These are phyloP conservation scores for Chiloscyllium plagiosum DNA, from an alignment of 2,113 vertebrate species.

Conservation along the genomic window DNA sequence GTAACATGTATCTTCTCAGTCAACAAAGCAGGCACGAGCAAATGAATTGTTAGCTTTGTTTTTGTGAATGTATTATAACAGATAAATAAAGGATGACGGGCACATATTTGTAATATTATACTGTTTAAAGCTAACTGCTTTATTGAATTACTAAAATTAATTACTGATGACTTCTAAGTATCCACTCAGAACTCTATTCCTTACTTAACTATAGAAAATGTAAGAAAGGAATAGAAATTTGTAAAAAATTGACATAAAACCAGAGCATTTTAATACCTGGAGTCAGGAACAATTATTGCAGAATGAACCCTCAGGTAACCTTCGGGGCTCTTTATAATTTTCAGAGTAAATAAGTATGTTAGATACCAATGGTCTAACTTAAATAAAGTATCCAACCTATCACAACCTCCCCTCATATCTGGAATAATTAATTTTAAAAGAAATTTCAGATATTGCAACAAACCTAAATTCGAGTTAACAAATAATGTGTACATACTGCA, in stretches of 20 bases:
- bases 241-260: conserved; percentile 6
- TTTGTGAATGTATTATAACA: not conserved
- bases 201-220: not conserved
- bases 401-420: not conserved
- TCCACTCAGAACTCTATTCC: not conserved
- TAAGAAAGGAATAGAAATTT: not conserved
- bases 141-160: not conserved
- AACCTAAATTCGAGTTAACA: not conserved
- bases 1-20: conserved; percentile 22
- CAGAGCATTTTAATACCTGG: not conserved
- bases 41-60: not conserved
- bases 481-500: not conserved
- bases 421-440: not conserved
- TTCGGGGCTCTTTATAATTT: not conserved
- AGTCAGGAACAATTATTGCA: not conserved
- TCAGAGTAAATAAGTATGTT: not conserved
- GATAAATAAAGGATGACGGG: not conserved
- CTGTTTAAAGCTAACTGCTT: not conserved
- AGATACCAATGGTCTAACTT: not conserved
- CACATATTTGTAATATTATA: not conserved
- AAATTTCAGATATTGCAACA: not conserved
- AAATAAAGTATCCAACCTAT: not conserved
- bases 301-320: not conserved
- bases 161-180: not conserved
- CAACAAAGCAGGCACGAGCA: not conserved